Evolutionary conservation across 2,113 vertebrate genomes (phyloP), one percentile per base, ranked within the genome.

Genomic region (Dinomys branickii): DNA sequence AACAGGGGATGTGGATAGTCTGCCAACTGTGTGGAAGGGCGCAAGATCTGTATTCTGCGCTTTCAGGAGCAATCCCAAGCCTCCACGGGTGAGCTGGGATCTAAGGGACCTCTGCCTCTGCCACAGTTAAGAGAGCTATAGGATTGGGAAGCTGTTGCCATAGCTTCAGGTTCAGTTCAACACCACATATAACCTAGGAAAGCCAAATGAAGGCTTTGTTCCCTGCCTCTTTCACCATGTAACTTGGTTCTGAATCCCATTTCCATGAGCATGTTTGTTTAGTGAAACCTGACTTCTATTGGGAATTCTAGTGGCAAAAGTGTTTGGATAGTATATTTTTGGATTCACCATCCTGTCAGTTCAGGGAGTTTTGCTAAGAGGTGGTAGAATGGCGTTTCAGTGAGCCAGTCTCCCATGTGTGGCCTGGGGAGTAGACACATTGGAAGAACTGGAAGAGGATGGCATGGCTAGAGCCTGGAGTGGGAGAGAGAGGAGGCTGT

Each of bases 231-330:
- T 88, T 65, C 9, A n/a, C 16, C 38, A 1, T n/a, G 59, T 41
- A 41, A 77, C 69, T 77, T 13, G n/a, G 47, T 47, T 95, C 50
- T 89, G 78, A 90, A 59, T 90, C 59, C 35, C 58, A 38, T 52
- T 96, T 90, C 56, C 0, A 4, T 87, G 56, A 33, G 35, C 3
- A 3, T 80, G 12, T 88, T 87, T 84, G 26, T 90, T 94, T 69
- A 58, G 58, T 77, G 47, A 84, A 88, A 67, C 38, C 19, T 20
- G 54, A 84, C 33, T 77, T 44, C 38, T 67, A 13, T 56, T 10
- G 81, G 67, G 47, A 84, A 84, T 95, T 92, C 35, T 44, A 81
- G 61, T n/a, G 91, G 73, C 80, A 67, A 41, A 94, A 59, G 50
- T 41, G 13, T 86, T 89, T 56, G 58, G 38, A 33, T 28, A 56